Evolutionary conservation across 2,888 invertebrate species (phyloP), one percentile per base, ranked within the genome.

Genomic region (Drosophila neotestacea): DNA sequence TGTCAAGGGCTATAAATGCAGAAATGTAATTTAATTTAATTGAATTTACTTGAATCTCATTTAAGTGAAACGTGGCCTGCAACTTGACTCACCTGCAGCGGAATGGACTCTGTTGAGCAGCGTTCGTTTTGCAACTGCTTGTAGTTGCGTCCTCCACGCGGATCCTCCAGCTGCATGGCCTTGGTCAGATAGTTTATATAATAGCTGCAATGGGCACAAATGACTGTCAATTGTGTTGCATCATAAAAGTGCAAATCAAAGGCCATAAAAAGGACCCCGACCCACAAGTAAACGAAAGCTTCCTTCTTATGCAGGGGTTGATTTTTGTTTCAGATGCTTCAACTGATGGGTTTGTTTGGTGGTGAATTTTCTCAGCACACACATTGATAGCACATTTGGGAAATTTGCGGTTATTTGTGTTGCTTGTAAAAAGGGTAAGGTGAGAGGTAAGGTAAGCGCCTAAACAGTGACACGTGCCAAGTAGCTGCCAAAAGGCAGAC

Each of bases 111-210:
- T 48, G 93, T 93, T 41, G 93, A 93, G 75, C 93, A 93, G 63
- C 93, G 93, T 74, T 94, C 93, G 67, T 92, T 93, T 83, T 93
- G 94, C 82, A 93, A 90, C 88, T 92, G 92, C 58, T 93, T 94
- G 81, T 94, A 94, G 71, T 51, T 83, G 74, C 94, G 93, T 59
- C 93, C 93, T 79, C 93, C 92, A 82, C 96, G 93, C 13, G 96
- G 96, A 93, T 96, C 96, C 88, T 96, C 96, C 94, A 96, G 95
- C 84, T 95, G 95, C 78, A 96, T 96, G 46, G 94, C 94, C 92
- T 95, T 95, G 54, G 94, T 95, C 71, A 94, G 93, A 90, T 95
- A 96, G 92, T 96, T 96, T 77, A 96, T 94, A 89, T 95, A 96
- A 92, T 96, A 96, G 85, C 96, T 96, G 92, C 34, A 82, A 87